Evolutionary conservation across 2,113 vertebrate genomes (phyloP), one percentile per base, ranked within the genome.

Genomic region (Platysteira castanea): DNA sequence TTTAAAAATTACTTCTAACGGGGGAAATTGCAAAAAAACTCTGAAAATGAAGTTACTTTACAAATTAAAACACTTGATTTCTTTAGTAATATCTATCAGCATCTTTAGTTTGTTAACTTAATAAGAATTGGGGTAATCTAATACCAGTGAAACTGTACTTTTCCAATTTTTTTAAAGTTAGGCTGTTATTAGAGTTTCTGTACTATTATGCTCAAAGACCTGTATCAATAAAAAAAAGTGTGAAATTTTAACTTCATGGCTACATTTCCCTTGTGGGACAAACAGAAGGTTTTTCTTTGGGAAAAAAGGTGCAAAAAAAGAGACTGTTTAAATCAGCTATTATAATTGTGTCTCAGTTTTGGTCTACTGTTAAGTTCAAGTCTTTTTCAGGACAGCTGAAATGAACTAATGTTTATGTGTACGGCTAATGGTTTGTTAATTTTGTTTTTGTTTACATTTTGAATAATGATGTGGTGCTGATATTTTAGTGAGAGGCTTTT

Each of bases 11-110:
- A 33, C 61, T 90, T 94, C 20, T 70, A 35, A 65, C 9, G 67
- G 47, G 47, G 6, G 76, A 75, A 60, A 75, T 20, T 56, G 6
- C 2, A 41, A 59, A 47, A 78, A 59, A 63, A 7, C 2, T 16
- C 15, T 11, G 31, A 61, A 67, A 84, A 23, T 50, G 1, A 8
- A 8, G 44, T 54, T 11, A 31, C 3, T 35, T 60, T 37, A 47
- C 47, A 39, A 33, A 54, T 54, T 28, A 21, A 37, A 68, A 64
- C 11, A 0, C 3, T 39, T 0, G 0, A 0, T 4, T 26, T 68
- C 80, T 35, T 68, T 49, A 39, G 22, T 35, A 63, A 23, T 33
- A 14, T 57, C 21, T 89, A 35, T 24, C 10, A 56, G 15, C 5
- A 18, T 31, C 74, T 90, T 90, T 65, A 49, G 27, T 50, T 54